Percentiles rank a stretch among this genome's conserved stretches.
Conservation (phyloP, 2,888 invertebrate species). For the Danaus chrysippus region DNA sequence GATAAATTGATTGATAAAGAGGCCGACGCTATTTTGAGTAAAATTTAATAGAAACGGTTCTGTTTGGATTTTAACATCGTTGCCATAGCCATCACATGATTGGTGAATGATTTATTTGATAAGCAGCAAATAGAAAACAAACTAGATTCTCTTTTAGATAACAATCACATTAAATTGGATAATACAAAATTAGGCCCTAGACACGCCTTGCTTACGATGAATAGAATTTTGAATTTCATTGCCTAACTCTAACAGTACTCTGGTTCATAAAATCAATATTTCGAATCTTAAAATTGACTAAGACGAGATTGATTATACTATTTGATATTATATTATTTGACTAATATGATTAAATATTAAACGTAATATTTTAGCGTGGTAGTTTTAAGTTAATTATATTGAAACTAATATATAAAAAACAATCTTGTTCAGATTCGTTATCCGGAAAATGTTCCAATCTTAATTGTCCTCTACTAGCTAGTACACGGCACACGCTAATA, state of each 20-base stretch:
- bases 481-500: constrained; percentile 3
- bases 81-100: constrained; percentile 49
- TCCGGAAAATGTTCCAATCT: no score
- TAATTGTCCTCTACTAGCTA: not conserved
- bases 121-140: constrained; percentile 31
- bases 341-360: no score
- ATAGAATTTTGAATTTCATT: not conserved
- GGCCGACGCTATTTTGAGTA: constrained; percentile 58
- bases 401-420: no score
- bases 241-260: not conserved
- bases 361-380: no score
- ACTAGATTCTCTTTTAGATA: constrained; percentile 24
- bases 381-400: no score
- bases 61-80: constrained; percentile 56
- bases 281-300: not conserved
- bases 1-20: constrained; percentile 75
- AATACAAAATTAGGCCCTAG: constrained; percentile 9
- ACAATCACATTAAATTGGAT: constrained; percentile 22
- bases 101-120: constrained; percentile 50
- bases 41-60: constrained; percentile 66
- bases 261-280: not conserved
- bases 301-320: not conserved
- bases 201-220: not conserved
- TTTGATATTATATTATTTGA: no score
- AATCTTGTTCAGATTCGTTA: no score